Base-by-base conservation (phyloP, 1,140 invertebrate species). In the Caenorhabditis briggsae region DNA sequence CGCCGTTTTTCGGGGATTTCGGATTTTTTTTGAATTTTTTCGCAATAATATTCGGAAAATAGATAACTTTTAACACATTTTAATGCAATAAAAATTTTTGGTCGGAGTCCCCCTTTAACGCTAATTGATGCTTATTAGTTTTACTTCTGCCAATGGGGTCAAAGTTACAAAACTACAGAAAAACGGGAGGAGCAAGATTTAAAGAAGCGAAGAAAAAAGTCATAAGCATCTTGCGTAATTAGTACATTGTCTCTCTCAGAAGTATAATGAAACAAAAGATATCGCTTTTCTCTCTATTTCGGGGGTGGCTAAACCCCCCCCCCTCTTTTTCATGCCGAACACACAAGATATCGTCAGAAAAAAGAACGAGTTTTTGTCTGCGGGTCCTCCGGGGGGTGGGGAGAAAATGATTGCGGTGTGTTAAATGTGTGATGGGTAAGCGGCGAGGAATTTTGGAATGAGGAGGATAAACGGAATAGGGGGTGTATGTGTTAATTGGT, bases 211-310 rank as follows among this genome's bases (percentile, higher is more conserved):
- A 33, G 33, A 33, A 33, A 33, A 33, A 33, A 33, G 33, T 33
- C 33, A 33, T 33, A 70, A 70, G 18, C 43, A 70, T 33, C 33
- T 70, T 43, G 46, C 64, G 43, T 46, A 2, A 46, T 46, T 70
- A 46, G 33, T 46, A 46, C 64, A 70, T 7, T 33, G 33, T 33
- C 33, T 33, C 33, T 33, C 18, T 59, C 5, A 53, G 6, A 53
- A 61, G 59, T 61, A 61, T 61, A 23, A 61, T 25, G 59, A 61
- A 61, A 61, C 59, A 61, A 61, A 61, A 25, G 59, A 33, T 33
- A 33, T 33, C 33, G 33, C 3, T 33, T 33, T 33, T 33, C 33
- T 33, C 33, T 33, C 33, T 33, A 33, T 33, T 33, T 33, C 33
- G 33, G 33, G 18, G n/a, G 50, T n/a, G n/a, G 59, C 59, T 61